Evolutionary conservation across 2,113 vertebrate species (phyloP).

Genomic region (Arenaria interpres): DNA sequence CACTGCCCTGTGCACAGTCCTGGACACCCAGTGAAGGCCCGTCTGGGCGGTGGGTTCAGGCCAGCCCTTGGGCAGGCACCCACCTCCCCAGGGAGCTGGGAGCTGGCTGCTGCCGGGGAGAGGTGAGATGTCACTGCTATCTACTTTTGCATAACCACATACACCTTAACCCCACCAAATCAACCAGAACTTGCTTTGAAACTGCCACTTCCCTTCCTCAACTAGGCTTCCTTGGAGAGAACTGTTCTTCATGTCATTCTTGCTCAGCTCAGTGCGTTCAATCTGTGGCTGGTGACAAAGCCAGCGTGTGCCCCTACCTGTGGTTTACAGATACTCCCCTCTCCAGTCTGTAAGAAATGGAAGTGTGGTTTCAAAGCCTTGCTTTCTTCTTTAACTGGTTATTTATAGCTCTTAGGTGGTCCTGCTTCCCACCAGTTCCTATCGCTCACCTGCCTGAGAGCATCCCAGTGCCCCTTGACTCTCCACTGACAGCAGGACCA

Average conservation of each 20-base stretch:
- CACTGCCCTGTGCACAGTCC: background rate
- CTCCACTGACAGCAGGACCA: rapidly evolving
- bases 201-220: background rate
- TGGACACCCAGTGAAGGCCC: too few species aligned
- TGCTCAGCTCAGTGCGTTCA: background rate
- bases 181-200: background rate
- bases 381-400: background rate
- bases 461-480: background rate
- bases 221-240: background rate
- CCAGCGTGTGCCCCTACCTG: rapidly evolving
- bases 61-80: background rate
- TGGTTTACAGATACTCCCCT: too few species aligned
- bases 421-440: background rate
- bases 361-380: background rate
- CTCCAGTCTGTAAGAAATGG: background rate
- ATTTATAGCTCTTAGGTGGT: background rate
- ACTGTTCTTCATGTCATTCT: background rate
- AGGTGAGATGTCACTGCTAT: rapidly evolving
- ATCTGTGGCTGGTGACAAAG: background rate
- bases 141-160: background rate
- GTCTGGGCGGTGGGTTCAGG: rapidly evolving
- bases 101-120: background rate
- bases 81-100: background rate
- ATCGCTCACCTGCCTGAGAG: rapidly evolving
- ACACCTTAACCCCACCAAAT: background rate